These are phyloP conservation scores for Actias luna DNA, from an alignment of 2,888 invertebrate genomes.

Conservation along the genomic window DNA sequence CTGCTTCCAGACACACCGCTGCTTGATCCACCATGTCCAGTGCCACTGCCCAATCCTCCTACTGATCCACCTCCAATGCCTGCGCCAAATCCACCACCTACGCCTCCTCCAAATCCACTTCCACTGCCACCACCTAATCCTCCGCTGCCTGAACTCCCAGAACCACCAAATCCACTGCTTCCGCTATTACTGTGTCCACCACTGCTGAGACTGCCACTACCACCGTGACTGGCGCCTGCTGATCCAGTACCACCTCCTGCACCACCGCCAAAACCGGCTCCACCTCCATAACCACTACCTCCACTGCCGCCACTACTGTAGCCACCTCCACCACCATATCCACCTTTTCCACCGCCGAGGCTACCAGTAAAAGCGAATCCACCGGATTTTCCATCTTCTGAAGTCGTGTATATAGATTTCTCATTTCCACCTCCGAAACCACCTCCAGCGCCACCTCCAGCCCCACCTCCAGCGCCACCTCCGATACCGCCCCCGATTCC, in stretches of 20 bases:
- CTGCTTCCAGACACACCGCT: constrained; percentile 19
- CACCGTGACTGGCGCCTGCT: constrained; percentile 24
- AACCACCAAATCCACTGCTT: constrained; percentile 25
- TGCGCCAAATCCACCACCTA: constrained; percentile 25
- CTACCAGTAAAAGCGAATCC: constrained; percentile 70
- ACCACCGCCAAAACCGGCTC: constrained; percentile 21
- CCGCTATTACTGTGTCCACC: constrained; percentile 31
- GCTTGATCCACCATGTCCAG: constrained; percentile 23
- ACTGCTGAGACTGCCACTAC: constrained; percentile 29
- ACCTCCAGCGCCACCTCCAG: constrained; percentile 31
- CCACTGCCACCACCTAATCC: constrained; percentile 19
- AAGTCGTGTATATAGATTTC: constrained; percentile 61
- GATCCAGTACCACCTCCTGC: constrained; percentile 24
- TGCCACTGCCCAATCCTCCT: constrained; percentile 23
- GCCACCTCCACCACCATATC: constrained; percentile 68
- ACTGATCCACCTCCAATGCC: constrained; percentile 20
- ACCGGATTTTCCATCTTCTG: constrained; percentile 70
- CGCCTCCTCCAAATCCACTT: constrained; percentile 27
- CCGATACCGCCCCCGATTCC: constrained; percentile 16
- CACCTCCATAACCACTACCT: constrained; percentile 33
- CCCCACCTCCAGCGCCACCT: constrained; percentile 25
- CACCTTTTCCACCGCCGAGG: constrained; percentile 58
- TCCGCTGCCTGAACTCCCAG: constrained; percentile 26
- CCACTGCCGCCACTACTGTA: constrained; percentile 58
- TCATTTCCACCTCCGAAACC: constrained; percentile 41